phyloP scores from a whole-genome alignment of 2,888 invertebrate genomes.

The Amphipoea lucens region DNA sequence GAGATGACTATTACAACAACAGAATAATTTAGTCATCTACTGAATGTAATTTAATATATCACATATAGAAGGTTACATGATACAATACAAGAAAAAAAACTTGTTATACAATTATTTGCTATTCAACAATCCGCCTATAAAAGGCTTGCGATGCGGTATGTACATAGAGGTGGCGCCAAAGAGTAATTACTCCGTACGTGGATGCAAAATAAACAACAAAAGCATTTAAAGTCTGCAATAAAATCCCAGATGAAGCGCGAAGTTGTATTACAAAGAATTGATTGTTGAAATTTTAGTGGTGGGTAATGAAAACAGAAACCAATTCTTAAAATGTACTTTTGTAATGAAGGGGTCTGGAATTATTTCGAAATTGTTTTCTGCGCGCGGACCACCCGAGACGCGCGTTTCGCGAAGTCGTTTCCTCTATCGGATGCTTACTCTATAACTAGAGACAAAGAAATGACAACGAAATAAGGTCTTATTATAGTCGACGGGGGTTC shows the following conservation, averaged over 20 bases:
- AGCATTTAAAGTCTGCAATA: slow-evolving; percentile 73
- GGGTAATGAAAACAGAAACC: slow-evolving; percentile 72
- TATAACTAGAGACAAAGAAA: slow-evolving; percentile 81
- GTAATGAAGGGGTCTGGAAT: slow-evolving; percentile 67
- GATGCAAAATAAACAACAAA: slow-evolving; percentile 76
- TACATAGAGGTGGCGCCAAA: slow-evolving; percentile 77
- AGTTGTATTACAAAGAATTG: slow-evolving; percentile 70
- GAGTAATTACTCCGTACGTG: slow-evolving; percentile 74
- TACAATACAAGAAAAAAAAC: slow-evolving; percentile 67
- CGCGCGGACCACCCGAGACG: slow-evolving; percentile 81
- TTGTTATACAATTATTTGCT: slow-evolving; percentile 69
- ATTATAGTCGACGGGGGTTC: slow-evolving; percentile 87
- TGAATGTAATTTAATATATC: slow-evolving; percentile 70
- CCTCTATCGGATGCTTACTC: slow-evolving; percentile 67
- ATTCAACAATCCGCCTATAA: slow-evolving; percentile 62
- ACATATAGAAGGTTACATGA: slow-evolving; percentile 71
- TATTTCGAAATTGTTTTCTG: slow-evolving; percentile 72
- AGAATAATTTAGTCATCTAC: slow-evolving; percentile 78
- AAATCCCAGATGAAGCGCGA: slow-evolving; percentile 76
- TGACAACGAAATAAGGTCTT: slow-evolving; percentile 83
- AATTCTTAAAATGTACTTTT: slow-evolving; percentile 60
- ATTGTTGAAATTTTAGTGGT: slow-evolving; percentile 72
- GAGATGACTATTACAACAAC: slow-evolving; percentile 79
- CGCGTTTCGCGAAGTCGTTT: slow-evolving; percentile 70
- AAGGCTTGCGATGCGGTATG: slow-evolving; percentile 64